Base-by-base conservation (phyloP, 1,140 invertebrate species). In the Papilio polyxenes region DNA sequence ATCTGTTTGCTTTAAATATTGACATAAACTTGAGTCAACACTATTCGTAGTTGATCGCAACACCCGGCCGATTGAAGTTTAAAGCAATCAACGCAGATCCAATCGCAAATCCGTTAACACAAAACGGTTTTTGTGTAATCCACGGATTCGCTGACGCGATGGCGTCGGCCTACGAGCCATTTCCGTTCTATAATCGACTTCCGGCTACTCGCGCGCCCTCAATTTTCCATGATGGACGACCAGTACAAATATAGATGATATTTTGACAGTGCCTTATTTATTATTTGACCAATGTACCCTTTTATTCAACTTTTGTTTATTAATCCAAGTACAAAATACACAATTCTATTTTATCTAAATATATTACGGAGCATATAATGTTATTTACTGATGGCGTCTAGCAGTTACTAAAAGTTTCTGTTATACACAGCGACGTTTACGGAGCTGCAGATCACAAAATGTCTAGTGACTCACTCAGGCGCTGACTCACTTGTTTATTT, bases 151-250 rank as follows among this genome's bases (percentile, higher is more conserved):
- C 76, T 78, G 72, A 72, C 44, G 65, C 65, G 65, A 72, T 72
- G 65, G 44, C 75, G 75, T 76, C 48, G 59, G 76, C 44, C 81
- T 80, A 59, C 78, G 74, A 72, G 37, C 82, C 82, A 83, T 83
- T 83, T 83, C 82, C 82, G 79, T n/a, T 72, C 82, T 56, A 59
- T 81, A 83, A 83, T 78, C 81, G 48, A 84, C 81, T 84, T 84
- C 83, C 83, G 81, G 20, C 77, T 78, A 81, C 72, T 75, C 72
- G 72, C 48, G 49, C 75, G 20, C 20, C n/a, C 48, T 53, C 75
- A 76, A 75, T 75, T 75, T 75, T 48, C 74, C 75, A 76, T 51
- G 75, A 76, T 53, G 75, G 75, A 76, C 48, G n/a, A 23, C 48
- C 49, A 31, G 75, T 53, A 69, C 48, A 76, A 53, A 53, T 76